Evolutionary conservation across 2,797 vertebrate genomes (phyloP).

Genomic region (Oceanodroma leucorhoa): DNA sequence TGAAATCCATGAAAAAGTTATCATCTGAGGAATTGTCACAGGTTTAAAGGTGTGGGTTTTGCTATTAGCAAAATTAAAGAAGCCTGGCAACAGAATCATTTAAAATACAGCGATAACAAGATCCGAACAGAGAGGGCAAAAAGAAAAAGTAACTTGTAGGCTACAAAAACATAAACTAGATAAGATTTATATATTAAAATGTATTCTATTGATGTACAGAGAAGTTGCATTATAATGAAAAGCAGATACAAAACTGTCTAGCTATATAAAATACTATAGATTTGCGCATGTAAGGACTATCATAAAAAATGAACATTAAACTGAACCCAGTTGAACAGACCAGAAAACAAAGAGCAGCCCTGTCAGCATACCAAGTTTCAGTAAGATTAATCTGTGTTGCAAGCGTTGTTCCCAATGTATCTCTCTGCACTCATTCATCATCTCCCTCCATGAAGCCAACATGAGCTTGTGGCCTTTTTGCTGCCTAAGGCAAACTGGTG

Average conservation of each 20-base stretch:
- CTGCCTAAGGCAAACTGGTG: slow-evolving; percentile 30
- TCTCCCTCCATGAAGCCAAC: slow-evolving; percentile 9
- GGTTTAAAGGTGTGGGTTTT: not conserved
- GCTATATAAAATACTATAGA: not conserved
- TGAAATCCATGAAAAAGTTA: not conserved
- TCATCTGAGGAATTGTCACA: not conserved
- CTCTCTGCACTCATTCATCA: slow-evolving; percentile 50
- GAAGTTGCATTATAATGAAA: slow-evolving; percentile 23
- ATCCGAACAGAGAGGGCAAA: not conserved
- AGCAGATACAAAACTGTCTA: not conserved
- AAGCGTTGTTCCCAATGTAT: slow-evolving; percentile 43
- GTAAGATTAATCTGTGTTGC: slow-evolving; percentile 50
- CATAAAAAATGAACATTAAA: slow-evolving; percentile 24
- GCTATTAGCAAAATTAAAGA: not conserved
- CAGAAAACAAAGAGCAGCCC: slow-evolving; percentile 43
- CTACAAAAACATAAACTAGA: not conserved
- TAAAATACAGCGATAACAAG: not conserved
- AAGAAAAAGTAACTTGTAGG: not conserved
- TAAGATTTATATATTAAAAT: slow-evolving; percentile 10
- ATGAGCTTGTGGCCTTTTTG: not conserved
- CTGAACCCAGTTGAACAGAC: slow-evolving; percentile 26
- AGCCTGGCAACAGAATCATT: not conserved
- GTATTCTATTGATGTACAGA: not conserved
- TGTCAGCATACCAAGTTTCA: slow-evolving; percentile 47
- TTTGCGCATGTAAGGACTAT: not conserved